Conservation (phyloP, 2,888 invertebrate genomes). For the Nephrocerus scutellatus region DNA sequence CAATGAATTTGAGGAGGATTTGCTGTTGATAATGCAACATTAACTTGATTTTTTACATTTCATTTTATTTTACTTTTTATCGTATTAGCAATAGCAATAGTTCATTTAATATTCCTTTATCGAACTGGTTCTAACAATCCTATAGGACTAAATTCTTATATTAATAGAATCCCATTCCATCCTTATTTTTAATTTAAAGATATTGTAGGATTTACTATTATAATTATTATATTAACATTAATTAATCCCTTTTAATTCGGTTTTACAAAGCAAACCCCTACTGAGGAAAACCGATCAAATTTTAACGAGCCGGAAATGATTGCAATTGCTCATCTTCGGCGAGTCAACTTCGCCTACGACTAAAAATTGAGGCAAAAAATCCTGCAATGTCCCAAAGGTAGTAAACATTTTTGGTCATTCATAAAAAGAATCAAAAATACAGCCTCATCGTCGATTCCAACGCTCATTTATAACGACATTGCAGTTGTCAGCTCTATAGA, state of each 20-base stretch:
- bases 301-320: no score
- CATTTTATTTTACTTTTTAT: constrained; percentile 69
- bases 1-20: constrained; percentile 72
- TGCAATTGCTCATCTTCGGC: no score
- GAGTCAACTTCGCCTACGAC: no score
- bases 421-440: no score
- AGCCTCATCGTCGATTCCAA: no score
- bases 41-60: constrained; percentile 67
- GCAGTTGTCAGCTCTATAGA: no score
- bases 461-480: no score
- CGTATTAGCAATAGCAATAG: constrained; percentile 54
- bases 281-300: no score
- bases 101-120: constrained; percentile 61
- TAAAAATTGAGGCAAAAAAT: no score
- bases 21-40: constrained; percentile 63
- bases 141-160: constrained; percentile 57
- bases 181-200: constrained; percentile 62
- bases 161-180: constrained; percentile 64
- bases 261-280: no score
- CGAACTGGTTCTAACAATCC: constrained; percentile 64
- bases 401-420: no score
- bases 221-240: constrained; percentile 52
- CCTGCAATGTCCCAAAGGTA: no score
- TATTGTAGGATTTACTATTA: constrained; percentile 54
- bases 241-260: constrained; percentile 55